Evolutionary conservation across 2,113 vertebrate genomes (phyloP).

Genomic region (Triplophysa siluroides): DNA sequence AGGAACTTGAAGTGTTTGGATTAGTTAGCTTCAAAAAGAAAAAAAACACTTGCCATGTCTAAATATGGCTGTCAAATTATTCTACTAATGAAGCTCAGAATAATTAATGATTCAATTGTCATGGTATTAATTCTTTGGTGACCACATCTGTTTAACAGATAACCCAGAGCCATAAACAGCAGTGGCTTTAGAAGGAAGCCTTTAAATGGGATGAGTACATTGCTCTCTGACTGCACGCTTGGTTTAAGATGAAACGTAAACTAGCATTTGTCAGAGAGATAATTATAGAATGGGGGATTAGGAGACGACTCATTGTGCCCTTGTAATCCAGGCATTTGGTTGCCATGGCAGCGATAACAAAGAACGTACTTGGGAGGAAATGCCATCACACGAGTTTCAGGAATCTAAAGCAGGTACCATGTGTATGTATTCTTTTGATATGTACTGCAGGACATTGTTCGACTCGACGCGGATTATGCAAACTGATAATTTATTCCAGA

Average conservation of each 20-base stretch:
- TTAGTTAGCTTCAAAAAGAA: background rate
- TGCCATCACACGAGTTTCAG: slow-evolving; percentile 32
- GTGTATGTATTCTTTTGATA: background rate
- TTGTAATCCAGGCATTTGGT: slow-evolving; percentile 45
- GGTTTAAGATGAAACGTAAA: slow-evolving; percentile 55
- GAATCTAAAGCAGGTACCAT: slow-evolving; percentile 6
- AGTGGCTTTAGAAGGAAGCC: slow-evolving; percentile 16
- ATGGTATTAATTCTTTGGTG: background rate
- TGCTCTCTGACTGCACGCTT: slow-evolving; percentile 37
- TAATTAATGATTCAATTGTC: slow-evolving; percentile 33
- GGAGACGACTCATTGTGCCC: slow-evolving; percentile 42
- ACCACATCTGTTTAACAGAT: slow-evolving; percentile 21
- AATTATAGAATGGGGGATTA: slow-evolving; percentile 55
- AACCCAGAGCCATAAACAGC: slow-evolving; percentile 9
- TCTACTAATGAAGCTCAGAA: background rate
- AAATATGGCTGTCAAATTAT: slow-evolving; percentile 9
- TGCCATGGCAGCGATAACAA: slow-evolving; percentile 46
- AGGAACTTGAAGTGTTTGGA: background rate
- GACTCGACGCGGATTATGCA: no score
- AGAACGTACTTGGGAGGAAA: slow-evolving; percentile 31
- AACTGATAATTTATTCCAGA: background rate
- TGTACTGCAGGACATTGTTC: background rate
- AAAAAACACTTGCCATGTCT: background rate
- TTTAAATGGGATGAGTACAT: slow-evolving; percentile 18
- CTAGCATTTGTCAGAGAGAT: slow-evolving; percentile 53